Percentiles rank a stretch among this genome's conserved stretches.
These are phyloP conservation scores for Edolisoma coerulescens DNA, from an alignment of 2,113 vertebrate species.

Conservation along the genomic window DNA sequence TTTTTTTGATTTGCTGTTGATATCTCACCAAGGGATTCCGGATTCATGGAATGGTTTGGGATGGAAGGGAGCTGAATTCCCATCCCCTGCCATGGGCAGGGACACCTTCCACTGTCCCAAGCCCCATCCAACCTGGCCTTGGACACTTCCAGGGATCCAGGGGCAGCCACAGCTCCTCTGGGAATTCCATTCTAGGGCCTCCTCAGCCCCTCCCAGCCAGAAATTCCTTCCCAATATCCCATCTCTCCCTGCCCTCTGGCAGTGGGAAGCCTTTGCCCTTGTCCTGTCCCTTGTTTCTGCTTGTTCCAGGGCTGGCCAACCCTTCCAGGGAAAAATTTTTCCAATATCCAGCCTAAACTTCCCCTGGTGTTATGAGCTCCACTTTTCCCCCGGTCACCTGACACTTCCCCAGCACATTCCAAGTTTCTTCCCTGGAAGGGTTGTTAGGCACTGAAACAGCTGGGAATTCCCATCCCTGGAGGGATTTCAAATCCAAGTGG, in stretches of 20 bases:
- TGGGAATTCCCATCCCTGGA: background rate
- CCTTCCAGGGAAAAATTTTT: background rate
- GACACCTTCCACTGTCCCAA: background rate
- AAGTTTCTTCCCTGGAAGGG: background rate
- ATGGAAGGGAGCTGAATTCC: background rate
- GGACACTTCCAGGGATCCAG: background rate
- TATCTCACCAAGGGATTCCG: accelerated
- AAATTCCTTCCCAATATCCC: background rate
- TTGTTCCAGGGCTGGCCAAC: background rate
- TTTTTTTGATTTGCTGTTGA: background rate
- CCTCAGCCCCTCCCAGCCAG: background rate
- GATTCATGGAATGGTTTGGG: background rate
- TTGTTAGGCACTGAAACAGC: accelerated
- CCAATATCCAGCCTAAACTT: background rate
- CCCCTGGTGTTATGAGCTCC: background rate
- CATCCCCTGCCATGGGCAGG: no score
- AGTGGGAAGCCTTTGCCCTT: background rate
- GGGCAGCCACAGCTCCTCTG: background rate
- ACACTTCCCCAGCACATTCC: no score
- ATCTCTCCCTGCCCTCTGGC: background rate
- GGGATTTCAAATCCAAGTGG: background rate
- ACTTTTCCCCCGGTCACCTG: accelerated
- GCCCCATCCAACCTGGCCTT: background rate
- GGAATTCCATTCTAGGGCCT: accelerated
- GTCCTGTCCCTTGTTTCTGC: background rate